Conservation (phyloP, 2,797 vertebrate species). For the Bucorvus abyssinicus region DNA sequence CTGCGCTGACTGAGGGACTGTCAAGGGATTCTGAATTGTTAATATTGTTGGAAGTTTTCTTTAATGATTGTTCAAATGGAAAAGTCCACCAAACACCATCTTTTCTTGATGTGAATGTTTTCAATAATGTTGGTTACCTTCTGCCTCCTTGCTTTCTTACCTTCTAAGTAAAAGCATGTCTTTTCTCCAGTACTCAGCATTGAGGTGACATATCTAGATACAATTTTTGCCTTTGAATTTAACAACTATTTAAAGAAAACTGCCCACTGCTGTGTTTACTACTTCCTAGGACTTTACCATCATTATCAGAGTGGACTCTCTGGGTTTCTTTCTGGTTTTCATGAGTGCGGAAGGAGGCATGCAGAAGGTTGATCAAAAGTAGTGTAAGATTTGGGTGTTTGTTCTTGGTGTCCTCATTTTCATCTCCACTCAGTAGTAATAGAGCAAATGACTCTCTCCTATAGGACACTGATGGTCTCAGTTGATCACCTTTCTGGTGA, state of each 20-base stretch:
- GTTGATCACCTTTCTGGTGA: not conserved
- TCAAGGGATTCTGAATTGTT: not conserved
- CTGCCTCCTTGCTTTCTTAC: not conserved
- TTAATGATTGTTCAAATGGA: not conserved
- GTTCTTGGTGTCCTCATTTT: not conserved
- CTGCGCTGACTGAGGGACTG: not conserved
- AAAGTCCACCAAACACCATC: not conserved
- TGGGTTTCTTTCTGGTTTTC: not conserved
- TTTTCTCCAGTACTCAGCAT: not conserved
- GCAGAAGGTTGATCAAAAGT: not conserved
- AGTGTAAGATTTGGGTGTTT: not conserved
- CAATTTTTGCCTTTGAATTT: not conserved
- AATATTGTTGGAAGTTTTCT: not conserved
- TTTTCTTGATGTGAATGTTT: not conserved
- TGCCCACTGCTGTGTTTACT: not conserved
- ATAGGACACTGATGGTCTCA: accelerated
- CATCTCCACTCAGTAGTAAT: not conserved
- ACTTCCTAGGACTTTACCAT: not conserved
- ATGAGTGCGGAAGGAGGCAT: not conserved
- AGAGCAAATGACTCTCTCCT: not conserved
- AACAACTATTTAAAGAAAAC: not conserved
- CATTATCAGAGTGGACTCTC: not conserved
- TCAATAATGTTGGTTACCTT: not conserved
- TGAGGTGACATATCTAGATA: not conserved
- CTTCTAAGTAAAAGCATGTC: not conserved